phyloP scores from a whole-genome alignment of 2,113 vertebrate genomes.

The Cephalopholis sonnerati region DNA sequence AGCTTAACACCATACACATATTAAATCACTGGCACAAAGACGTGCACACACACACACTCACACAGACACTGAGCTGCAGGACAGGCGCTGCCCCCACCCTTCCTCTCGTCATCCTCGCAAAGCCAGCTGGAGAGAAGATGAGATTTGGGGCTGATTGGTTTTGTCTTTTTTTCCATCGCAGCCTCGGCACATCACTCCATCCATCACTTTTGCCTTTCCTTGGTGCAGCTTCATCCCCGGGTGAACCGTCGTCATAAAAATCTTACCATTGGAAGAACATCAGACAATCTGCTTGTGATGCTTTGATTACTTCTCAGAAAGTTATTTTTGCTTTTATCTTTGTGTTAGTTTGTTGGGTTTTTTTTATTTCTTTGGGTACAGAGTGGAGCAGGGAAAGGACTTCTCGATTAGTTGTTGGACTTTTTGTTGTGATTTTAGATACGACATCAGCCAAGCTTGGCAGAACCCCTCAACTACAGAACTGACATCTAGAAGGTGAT shows the following conservation, averaged over 20 bases:
- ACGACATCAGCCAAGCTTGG: not conserved
- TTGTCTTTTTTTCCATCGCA: conserved; percentile 51
- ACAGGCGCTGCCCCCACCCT: conserved; percentile 65
- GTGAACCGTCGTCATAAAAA: conserved; percentile 31
- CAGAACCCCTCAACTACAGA: conserved; percentile 3
- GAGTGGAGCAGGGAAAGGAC: conserved; percentile 26
- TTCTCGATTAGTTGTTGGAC: conserved; percentile 1
- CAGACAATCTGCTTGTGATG: conserved; percentile 26
- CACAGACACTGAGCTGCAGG: conserved; percentile 24
- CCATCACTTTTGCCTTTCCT: conserved; percentile 8
- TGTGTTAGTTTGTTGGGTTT: not conserved
- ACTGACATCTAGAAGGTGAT: conserved; percentile 12
- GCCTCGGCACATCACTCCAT: conserved; percentile 33
- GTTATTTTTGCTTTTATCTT: conserved; percentile 4
- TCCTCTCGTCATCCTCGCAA: conserved; percentile 46
- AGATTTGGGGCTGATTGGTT: conserved; percentile 76
- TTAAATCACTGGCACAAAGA: conserved; percentile 55
- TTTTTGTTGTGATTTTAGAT: not conserved
- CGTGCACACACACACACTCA: not conserved
- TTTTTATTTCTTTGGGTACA: not conserved
- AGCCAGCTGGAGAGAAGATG: conserved; percentile 76
- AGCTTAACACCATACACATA: conserved; percentile 49
- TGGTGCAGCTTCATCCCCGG: not conserved
- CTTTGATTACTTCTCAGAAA: conserved; percentile 42
- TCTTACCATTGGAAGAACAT: not conserved